Conservation (phyloP, 2,797 vertebrate species). For the Gouania willdenowi region DNA sequence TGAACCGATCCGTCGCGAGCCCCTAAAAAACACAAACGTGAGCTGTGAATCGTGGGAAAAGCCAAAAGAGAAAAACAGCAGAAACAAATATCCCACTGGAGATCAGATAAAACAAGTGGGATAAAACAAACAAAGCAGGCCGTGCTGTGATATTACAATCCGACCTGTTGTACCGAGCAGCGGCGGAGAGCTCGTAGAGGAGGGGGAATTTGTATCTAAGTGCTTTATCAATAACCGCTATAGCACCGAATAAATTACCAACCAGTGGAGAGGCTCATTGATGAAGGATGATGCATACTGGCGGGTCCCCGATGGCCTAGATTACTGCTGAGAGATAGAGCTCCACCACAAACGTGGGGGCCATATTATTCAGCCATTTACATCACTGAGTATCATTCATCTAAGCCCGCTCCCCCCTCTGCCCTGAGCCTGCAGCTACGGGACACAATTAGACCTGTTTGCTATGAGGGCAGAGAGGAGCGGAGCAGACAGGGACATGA, state of each 20-base stretch:
- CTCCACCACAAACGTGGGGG: constrained; percentile 60
- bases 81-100: constrained; percentile 21
- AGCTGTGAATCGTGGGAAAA: no score
- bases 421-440: constrained; percentile 56
- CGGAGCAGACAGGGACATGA: constrained; percentile 62
- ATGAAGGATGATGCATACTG: constrained; percentile 65
- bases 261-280: constrained; percentile 72
- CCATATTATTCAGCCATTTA: constrained; percentile 81
- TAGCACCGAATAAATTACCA: constrained; percentile 81
- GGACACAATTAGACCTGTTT: constrained; percentile 76
- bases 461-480: constrained; percentile 68
- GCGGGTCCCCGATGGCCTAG: constrained; percentile 71
- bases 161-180: constrained; percentile 47
- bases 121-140: constrained; percentile 45
- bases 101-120: constrained; percentile 22
- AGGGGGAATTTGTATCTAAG: constrained; percentile 72
- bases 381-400: constrained; percentile 72
- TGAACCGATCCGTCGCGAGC: constrained; percentile 84
- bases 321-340: constrained; percentile 71
- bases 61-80: not conserved
- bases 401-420: constrained; percentile 38
- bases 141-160: constrained; percentile 66
- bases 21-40: constrained; percentile 79
- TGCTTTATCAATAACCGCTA: constrained; percentile 84
- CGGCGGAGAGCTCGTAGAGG: constrained; percentile 58